phyloP scores from a whole-genome alignment of 1,140 invertebrate genomes.

The Eulimnadia texana region DNA sequence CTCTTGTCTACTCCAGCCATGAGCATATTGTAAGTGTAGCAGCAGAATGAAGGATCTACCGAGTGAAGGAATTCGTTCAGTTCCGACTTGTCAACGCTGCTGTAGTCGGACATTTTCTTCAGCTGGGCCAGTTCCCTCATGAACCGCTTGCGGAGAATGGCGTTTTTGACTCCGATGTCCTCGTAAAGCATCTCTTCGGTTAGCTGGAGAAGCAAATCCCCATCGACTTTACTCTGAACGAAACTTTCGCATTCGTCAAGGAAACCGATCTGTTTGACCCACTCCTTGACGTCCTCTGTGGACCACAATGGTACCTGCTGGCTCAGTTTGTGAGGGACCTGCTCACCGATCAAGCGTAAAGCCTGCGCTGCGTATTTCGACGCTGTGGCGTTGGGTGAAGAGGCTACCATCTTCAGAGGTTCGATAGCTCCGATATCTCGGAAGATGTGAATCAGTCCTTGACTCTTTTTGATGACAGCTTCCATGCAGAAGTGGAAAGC shows the following conservation, averaged over 20 bases:
- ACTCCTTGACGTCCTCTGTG: constrained; percentile 86
- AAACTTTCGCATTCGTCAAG: constrained; percentile 67
- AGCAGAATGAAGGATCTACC: constrained; percentile 79
- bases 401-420: constrained; percentile 88
- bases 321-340: constrained; percentile 90
- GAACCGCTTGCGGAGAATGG: constrained; percentile 73
- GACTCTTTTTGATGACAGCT: constrained; percentile 83
- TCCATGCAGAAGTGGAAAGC: constrained; percentile 99
- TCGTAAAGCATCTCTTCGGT: constrained; percentile 80
- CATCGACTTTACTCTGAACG: constrained; percentile 83
- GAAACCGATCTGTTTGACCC: constrained; percentile 96
- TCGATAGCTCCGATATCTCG: constrained; percentile 89
- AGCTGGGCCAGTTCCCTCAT: constrained; percentile 9
- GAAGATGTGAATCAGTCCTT: constrained; percentile 72
- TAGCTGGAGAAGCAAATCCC: constrained; percentile 84
- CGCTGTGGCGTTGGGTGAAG: constrained; percentile 92
- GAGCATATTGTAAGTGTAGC: constrained; percentile 93
- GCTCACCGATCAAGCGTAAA: constrained; percentile 84
- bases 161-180: constrained; percentile 86
- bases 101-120: constrained; percentile 74
- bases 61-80: constrained; percentile 78
- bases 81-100: constrained; percentile 78
- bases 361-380: constrained; percentile 96
- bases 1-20: constrained; percentile 86
- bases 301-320: constrained; percentile 98